Evolutionary conservation across 2,113 vertebrate genomes (phyloP).

Genomic region (Eleginops maclovinus): DNA sequence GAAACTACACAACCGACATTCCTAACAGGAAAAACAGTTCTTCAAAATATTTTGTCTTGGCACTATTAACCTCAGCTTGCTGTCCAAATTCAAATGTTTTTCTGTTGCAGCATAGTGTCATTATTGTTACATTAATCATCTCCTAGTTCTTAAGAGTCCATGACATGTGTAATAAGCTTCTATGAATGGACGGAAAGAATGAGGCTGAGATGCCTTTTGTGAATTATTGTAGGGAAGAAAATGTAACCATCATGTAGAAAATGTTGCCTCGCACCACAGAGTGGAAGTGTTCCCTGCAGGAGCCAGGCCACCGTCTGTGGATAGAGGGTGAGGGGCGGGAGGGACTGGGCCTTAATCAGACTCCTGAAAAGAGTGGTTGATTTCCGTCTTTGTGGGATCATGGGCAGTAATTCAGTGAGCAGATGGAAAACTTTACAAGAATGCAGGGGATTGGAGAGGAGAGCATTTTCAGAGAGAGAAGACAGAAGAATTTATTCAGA

Average conservation of each 20-base stretch:
- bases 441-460: conserved; percentile 19
- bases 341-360: conserved; percentile 58
- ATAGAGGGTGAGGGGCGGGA: conserved; percentile 17
- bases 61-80: conserved; percentile 9
- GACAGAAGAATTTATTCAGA: conserved; percentile 53
- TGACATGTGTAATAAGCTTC: conserved; percentile 13
- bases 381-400: conserved; percentile 69
- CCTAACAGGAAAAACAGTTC: neutral
- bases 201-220: conserved; percentile 29
- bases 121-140: conserved; percentile 57
- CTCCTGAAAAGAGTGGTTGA: conserved; percentile 63
- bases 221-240: conserved; percentile 11
- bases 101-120: conserved; percentile 13
- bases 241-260: conserved; percentile 22
- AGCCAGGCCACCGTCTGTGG: conserved; percentile 62
- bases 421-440: conserved; percentile 72
- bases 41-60: neutral
- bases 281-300: conserved; percentile 60
- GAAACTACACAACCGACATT: neutral
- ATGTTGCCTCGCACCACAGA: conserved; percentile 29
- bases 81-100: conserved; percentile 18
- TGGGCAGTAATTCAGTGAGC: conserved; percentile 65
- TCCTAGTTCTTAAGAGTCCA: neutral
- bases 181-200: conserved; percentile 16
- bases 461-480: conserved; percentile 6